Conservation (phyloP, 2,888 invertebrate species). For the Piscicola geometra region DNA sequence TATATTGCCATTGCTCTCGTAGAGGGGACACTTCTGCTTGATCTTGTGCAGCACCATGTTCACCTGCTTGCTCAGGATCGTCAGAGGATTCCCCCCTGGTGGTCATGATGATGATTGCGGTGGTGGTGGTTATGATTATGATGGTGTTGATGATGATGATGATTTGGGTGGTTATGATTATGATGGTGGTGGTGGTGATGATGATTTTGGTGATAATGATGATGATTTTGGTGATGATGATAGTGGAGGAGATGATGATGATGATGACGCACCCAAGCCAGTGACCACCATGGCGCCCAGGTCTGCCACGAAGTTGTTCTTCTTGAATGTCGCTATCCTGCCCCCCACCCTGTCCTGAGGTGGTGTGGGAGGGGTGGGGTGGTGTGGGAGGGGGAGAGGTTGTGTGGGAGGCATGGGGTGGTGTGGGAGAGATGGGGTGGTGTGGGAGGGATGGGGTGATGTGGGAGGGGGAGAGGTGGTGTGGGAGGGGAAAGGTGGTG, state of each 20-base stretch:
- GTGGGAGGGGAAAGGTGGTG: too few relatives aligned
- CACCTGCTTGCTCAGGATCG: slow-evolving; percentile 88
- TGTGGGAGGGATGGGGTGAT: too few relatives aligned
- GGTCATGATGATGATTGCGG: slow-evolving; percentile 30
- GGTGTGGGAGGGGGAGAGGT: not conserved
- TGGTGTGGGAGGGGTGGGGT: not conserved
- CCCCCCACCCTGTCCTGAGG: slow-evolving; percentile 84
- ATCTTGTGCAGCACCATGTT: slow-evolving; percentile 93
- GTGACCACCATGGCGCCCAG: slow-evolving; percentile 95
- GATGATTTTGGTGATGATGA: not conserved
- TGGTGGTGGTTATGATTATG: not conserved
- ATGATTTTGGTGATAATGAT: slow-evolving; percentile 4
- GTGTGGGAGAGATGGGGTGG: too few relatives aligned
- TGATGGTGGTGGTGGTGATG: not conserved
- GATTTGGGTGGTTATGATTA: not conserved
- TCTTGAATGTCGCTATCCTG: slow-evolving; percentile 89
- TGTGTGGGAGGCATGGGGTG: not conserved
- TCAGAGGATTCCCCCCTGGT: slow-evolving; percentile 82
- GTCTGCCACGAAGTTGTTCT: slow-evolving; percentile 73
- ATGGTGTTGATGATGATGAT: not conserved
- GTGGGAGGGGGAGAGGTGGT: too few relatives aligned
- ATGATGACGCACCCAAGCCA: slow-evolving; percentile 64
- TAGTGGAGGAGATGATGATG: too few relatives aligned
- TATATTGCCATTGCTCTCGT: slow-evolving; percentile 86
- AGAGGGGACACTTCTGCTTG: slow-evolving; percentile 88